Evolutionary conservation across 2,113 vertebrate species (phyloP).

Genomic region (Zapus hudsonius): DNA sequence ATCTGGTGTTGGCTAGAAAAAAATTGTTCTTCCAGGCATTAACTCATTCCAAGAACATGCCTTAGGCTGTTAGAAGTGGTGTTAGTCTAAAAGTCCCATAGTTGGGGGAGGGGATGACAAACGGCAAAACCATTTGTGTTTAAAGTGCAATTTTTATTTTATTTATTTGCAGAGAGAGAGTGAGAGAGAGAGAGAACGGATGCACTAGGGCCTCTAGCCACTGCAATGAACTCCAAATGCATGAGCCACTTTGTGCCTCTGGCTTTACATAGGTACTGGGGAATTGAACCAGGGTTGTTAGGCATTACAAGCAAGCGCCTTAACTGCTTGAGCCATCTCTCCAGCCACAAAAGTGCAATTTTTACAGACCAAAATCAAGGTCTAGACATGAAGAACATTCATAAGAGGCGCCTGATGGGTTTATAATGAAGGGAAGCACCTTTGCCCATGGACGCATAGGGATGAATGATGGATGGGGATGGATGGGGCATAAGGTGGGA

Average conservation of each 20-base stretch:
- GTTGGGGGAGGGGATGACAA: rapidly evolving
- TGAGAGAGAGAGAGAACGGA: no score
- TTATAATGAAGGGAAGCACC: not conserved
- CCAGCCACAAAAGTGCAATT: not conserved
- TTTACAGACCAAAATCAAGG: not conserved
- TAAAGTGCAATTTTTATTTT: not conserved
- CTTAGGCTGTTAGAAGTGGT: not conserved
- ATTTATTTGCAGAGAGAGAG: no score
- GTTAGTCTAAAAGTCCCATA: not conserved
- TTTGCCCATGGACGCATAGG: not conserved
- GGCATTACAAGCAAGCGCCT: no score
- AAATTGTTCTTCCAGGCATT: not conserved
- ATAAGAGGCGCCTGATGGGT: not conserved
- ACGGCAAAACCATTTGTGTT: not conserved
- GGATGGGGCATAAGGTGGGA: not conserved
- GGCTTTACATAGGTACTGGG: no score
- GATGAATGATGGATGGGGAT: no score
- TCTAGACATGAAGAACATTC: not conserved
- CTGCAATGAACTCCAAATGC: no score
- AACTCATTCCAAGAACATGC: not conserved
- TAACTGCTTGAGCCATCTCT: no score
- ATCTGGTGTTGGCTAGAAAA: not conserved
- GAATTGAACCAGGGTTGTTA: no score
- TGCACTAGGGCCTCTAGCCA: no score
- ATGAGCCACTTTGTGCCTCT: no score